These are phyloP conservation scores for Myoxocephalus aenaeus DNA, from an alignment of 2,797 vertebrate genomes.

Conservation along the genomic window DNA sequence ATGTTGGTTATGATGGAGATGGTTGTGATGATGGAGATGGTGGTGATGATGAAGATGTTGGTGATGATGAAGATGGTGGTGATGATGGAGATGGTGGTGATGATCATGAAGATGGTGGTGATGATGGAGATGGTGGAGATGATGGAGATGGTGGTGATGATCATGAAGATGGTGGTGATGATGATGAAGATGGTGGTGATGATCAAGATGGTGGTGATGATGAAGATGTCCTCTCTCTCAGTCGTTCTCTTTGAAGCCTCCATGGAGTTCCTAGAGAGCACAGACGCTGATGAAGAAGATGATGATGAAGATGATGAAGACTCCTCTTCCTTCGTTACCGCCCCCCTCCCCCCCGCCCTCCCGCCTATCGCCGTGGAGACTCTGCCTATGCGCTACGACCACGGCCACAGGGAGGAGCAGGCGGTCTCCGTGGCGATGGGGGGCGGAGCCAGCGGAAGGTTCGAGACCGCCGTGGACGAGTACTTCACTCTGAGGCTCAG, in stretches of 20 bases:
- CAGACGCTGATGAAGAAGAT: constrained; percentile 32
- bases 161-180: too few species aligned
- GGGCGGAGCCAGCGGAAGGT: constrained; percentile 19
- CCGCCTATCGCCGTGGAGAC: constrained; percentile 70
- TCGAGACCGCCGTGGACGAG: constrained; percentile 41
- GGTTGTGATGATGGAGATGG: too few species aligned
- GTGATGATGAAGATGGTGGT: too few species aligned
- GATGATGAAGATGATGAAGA: constrained; percentile 54
- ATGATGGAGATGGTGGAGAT: too few species aligned
- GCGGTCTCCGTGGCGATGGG: constrained; percentile 63
- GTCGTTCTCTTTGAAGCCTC: constrained; percentile 80
- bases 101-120: too few species aligned
- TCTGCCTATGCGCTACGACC: constrained; percentile 72
- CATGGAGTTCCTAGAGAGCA: constrained; percentile 81
- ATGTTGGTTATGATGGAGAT: too few species aligned
- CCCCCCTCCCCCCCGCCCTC: constrained; percentile 36
- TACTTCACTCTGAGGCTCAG: constrained; percentile 72
- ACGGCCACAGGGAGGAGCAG: constrained; percentile 72
- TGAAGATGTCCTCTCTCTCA: constrained; percentile 16
- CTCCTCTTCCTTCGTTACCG: constrained; percentile 43
- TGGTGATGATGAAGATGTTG: too few species aligned
- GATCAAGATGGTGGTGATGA: too few species aligned
- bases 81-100: too few species aligned
- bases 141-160: too few species aligned
- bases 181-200: too few species aligned